phyloP scores from a whole-genome alignment of 2,797 vertebrate genomes.

The Erpetoichthys calabaricus region DNA sequence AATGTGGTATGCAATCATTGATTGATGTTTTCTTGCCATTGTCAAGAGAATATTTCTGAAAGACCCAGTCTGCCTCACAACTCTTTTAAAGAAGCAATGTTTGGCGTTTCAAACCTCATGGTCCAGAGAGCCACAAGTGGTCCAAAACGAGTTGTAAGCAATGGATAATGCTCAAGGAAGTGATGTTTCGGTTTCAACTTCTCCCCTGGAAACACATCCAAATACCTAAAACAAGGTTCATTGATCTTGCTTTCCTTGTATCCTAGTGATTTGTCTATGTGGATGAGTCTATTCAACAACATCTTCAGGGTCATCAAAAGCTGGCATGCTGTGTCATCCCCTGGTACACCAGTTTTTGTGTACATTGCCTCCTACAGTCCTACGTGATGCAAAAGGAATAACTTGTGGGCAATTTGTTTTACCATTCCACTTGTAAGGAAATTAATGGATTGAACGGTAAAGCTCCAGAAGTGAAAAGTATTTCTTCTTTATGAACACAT shows the following conservation, averaged over 20 bases:
- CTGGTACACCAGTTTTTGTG: conserved; percentile 6
- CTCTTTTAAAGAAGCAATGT: conserved; percentile 12
- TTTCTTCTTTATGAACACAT: conserved; percentile 5
- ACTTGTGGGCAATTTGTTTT: no score
- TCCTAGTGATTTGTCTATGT: conserved; percentile 9
- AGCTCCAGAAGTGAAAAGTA: conserved; percentile 7
- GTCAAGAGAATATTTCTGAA: conserved; percentile 15
- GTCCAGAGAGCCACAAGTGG: conserved; percentile 16
- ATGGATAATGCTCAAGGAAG: conserved; percentile 16
- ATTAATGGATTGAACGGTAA: conserved; percentile 8
- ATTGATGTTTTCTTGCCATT: conserved; percentile 18
- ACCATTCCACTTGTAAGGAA: conserved; percentile 12
- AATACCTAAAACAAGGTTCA: conserved; percentile 10
- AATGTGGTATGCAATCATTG: conserved; percentile 4
- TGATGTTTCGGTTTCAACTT: conserved; percentile 13
- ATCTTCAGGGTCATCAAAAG: conserved; percentile 1
- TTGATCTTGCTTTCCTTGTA: conserved; percentile 9
- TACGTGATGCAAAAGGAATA: no score
- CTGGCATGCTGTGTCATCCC: conserved; percentile 8
- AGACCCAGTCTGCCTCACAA: conserved; percentile 13
- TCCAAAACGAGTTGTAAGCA: conserved; percentile 17
- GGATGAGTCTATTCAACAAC: conserved; percentile 8
- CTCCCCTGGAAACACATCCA: conserved; percentile 11
- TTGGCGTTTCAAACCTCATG: conserved; percentile 14
- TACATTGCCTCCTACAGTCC: conserved; percentile 1